Evolutionary conservation across 2,797 vertebrate species (phyloP).

Genomic region (Scolopax bukidnonensis): DNA sequence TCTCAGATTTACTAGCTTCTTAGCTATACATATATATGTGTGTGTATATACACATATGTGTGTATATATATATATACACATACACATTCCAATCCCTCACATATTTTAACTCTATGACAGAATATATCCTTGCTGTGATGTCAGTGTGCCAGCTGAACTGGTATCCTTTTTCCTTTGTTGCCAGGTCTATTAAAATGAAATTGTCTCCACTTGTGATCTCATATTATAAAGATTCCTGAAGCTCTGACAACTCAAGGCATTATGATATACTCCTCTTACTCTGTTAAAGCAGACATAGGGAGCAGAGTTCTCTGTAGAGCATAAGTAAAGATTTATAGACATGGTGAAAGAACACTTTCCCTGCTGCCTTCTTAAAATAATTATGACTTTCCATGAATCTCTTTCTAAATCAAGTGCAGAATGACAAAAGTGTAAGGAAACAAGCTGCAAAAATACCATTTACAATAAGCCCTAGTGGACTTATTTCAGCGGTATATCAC

Average conservation of each 20-base stretch:
- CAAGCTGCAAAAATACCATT: slow-evolving; percentile 69
- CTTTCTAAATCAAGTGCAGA: slow-evolving; percentile 80
- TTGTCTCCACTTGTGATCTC: slow-evolving; percentile 67
- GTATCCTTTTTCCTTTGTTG: slow-evolving; percentile 57
- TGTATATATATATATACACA: accelerated
- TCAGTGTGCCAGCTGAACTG: slow-evolving; percentile 16
- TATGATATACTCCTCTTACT: slow-evolving; percentile 71
- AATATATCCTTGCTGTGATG: not conserved
- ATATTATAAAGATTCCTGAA: slow-evolving; percentile 55
- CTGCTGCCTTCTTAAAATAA: slow-evolving; percentile 80
- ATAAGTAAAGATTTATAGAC: slow-evolving; percentile 81
- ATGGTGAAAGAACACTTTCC: slow-evolving; percentile 75
- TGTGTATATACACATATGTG: too few species aligned
- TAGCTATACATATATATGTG: not conserved
- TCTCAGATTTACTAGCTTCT: not conserved
- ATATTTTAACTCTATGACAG: not conserved
- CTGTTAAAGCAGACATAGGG: slow-evolving; percentile 55
- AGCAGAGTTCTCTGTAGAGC: slow-evolving; percentile 75
- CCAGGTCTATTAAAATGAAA: slow-evolving; percentile 60
- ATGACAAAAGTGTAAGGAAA: slow-evolving; percentile 76
- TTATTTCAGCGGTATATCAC: slow-evolving; percentile 25
- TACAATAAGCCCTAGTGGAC: slow-evolving; percentile 50
- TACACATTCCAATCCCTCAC: not conserved
- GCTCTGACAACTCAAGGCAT: slow-evolving; percentile 65
- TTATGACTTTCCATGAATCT: slow-evolving; percentile 81